Conservation (phyloP, 2,888 invertebrate species). For the Polylopha cassiicola region DNA sequence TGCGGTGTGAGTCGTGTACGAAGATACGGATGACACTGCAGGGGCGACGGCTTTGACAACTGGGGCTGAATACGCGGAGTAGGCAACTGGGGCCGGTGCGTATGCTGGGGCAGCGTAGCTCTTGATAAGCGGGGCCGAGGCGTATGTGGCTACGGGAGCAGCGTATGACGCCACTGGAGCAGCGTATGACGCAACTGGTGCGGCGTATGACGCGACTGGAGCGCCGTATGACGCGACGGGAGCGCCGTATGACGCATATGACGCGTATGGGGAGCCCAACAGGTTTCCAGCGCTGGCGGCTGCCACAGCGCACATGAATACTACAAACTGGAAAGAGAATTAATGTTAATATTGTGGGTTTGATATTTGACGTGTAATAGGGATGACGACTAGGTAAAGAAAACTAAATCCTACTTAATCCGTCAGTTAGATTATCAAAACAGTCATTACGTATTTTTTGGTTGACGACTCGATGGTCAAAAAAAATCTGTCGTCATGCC, state of each 20-base stretch:
- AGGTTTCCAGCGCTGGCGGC: slow-evolving; percentile 76
- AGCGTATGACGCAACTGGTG: slow-evolving; percentile 47
- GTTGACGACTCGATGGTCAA: no score
- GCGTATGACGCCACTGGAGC: slow-evolving; percentile 34
- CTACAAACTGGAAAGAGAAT: slow-evolving; percentile 57
- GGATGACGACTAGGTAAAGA: no score
- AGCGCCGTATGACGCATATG: slow-evolving; percentile 32
- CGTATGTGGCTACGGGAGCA: slow-evolving; percentile 35
- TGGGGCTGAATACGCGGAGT: slow-evolving; percentile 50
- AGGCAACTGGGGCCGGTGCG: slow-evolving; percentile 39
- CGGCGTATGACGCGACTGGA: slow-evolving; percentile 49
- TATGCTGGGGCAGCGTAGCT: slow-evolving; percentile 43
- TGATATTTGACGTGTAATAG: no score
- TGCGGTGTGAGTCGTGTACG: slow-evolving; percentile 34
- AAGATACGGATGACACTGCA: slow-evolving; percentile 39
- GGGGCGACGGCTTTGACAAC: slow-evolving; percentile 49
- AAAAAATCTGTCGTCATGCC: no score
- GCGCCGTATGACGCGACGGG: slow-evolving; percentile 56
- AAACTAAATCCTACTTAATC: no score
- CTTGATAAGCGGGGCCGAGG: slow-evolving; percentile 34
- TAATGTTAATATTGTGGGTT: neutral
- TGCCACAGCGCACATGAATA: slow-evolving; percentile 75
- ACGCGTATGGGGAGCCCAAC: slow-evolving; percentile 42
- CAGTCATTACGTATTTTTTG: no score
- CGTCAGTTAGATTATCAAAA: no score